Conservation (phyloP, 2,888 invertebrate genomes). For the Melipona bicolor region DNA sequence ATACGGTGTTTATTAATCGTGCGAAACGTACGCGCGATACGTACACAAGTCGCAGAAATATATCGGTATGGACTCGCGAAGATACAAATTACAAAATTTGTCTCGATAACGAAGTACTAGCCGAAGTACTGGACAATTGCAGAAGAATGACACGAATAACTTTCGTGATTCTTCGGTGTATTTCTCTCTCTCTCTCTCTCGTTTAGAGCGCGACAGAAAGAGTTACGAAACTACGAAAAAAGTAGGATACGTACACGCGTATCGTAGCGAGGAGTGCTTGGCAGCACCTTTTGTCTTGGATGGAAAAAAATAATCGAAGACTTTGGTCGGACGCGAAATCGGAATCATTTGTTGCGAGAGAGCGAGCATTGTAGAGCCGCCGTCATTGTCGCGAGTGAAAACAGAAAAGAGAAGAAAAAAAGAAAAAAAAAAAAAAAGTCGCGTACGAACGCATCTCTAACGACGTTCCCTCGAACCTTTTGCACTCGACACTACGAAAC, state of each 20-base stretch:
- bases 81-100: no score
- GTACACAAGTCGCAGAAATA: no score
- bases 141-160: no score
- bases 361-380: constrained; percentile 32
- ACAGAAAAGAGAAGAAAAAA: no score
- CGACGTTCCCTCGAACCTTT: constrained; percentile 63
- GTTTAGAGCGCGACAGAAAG: neutral
- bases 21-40: neutral
- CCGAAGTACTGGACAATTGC: no score
- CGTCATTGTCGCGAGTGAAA: constrained; percentile 54
- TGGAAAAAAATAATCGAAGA: constrained; percentile 51
- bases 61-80: no score
- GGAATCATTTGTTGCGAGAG: constrained; percentile 55
- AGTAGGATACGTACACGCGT: constrained; percentile 14
- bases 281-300: constrained; percentile 39
- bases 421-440: constrained; percentile 49
- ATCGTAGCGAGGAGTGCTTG: neutral
- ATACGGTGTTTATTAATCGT: neutral
- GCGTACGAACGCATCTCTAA: constrained; percentile 67
- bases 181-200: neutral
- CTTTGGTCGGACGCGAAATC: constrained; percentile 49
- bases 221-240: neutral
- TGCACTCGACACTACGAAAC: constrained; percentile 49
- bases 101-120: no score
- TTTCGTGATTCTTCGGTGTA: no score